Evolutionary conservation across 2,113 vertebrate genomes (phyloP), one percentile per base, ranked within the genome.

Genomic region (Lipotes vexillifer): DNA sequence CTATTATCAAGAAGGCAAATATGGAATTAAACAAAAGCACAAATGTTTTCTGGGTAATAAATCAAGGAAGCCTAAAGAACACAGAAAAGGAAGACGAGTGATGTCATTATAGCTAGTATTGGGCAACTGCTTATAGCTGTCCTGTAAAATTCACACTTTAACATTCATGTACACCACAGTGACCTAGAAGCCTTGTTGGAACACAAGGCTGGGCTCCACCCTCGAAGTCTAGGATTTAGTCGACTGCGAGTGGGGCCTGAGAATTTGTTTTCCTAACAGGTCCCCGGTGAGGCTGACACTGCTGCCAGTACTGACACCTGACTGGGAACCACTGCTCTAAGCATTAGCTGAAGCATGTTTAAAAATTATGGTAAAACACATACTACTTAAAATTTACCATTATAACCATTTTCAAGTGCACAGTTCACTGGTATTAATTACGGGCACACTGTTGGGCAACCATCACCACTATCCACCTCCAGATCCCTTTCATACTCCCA

Each of bases 191-290:
- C 23, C 12, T 49, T 72, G 14, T 17, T 17, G 9, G 4, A 23
- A 29, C 2, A 2, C 2, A 8, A 21, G 8, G 13, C 13, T 17
- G 6, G 49, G 25, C 1, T 5, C 23, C 2, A 1, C 1, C 2
- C 6, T 23, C 5, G 2, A 0, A n/a, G 41, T 27, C n/a, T 65
- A 0, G 6, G 71, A 7, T 1, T n/a, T 3, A 13, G 31, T 5
- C 41, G 38, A 5, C 20, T 8, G 33, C 18, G 20, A 29, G 13
- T 3, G 7, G 15, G 61, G 27, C 21, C 11, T 5, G n/a, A 52
- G 36, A 18, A 18, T 81, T 14, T 8, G 1, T 29, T 49, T 81
- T 90, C 29, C 2, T 71, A 65, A 18, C 2, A 33, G 63, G 21
- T 12, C 38, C 44, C 3, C 3, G 8, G 9, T 11, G n/a, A 80